Evolutionary conservation across 2,113 vertebrate genomes (phyloP), one percentile per base, ranked within the genome.

Genomic region (Dicrurus megarhynchus): DNA sequence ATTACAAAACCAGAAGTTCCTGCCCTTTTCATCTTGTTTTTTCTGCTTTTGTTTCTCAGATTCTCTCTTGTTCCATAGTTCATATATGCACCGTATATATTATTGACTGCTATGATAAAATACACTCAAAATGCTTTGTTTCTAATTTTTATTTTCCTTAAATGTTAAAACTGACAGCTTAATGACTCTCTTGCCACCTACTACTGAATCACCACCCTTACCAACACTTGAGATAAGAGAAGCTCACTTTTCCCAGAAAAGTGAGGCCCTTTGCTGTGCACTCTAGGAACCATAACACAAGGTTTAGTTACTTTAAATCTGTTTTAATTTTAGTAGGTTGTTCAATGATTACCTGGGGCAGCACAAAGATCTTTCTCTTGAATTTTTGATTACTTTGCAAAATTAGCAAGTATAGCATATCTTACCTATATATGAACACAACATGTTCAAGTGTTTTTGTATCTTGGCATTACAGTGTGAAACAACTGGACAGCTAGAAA

Each of bases 221-320:
- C 94, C 95, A 98, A 96, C 90, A 95, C 84, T 96, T 70, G 86
- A 97, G 97, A 94, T 96, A 98, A 98, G 92, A 92, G 89, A 96
- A 93, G 90, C 82, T 97, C 82, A 70, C 90, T 97, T 97, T 96
- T 95, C 90, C 85, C 89, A 94, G 76, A 50, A 41, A 78, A 77
- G 10, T 42, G 47, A 55, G 35, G 60, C 42, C 19, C 21, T 94
- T 95, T 69, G 56, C 63, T 79, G 44, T 80, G 84, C 67, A 94
- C 55, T 75, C 68, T 60, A 35, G 57, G 86, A 94, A 93, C 10
- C 47, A 14, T 74, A 92, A 78, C 61, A 91, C 53, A 92, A 52
- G 75, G 23, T 39, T 53, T 41, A n/a, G 75, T 39, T 73, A 61
- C 30, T 77, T 57, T 42, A 69, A 90, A 78, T 65, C 22, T 11